Percentiles rank a stretch among this genome's conserved stretches.
Conservation (phyloP, 2,888 invertebrate species). For the Petrolisthes manimaculis region DNA sequence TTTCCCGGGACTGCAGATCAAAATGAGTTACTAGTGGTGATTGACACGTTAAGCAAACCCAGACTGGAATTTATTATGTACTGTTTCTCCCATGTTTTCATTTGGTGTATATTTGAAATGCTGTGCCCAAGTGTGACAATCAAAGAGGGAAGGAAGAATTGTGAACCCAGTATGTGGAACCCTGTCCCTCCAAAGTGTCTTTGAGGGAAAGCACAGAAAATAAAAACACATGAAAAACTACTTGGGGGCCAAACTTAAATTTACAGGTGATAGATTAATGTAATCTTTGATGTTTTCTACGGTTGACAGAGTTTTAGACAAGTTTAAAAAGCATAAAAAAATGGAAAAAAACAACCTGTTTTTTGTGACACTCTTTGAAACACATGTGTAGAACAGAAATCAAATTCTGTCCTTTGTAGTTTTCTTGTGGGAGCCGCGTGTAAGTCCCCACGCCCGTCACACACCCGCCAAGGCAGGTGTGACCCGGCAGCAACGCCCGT, state of each 20-base stretch:
- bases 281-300: constrained; percentile 58
- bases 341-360: background rate
- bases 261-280: constrained; percentile 55
- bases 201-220: constrained; percentile 37
- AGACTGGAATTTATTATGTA: constrained; percentile 9
- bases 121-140: constrained; percentile 54
- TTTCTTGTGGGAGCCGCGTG: constrained; percentile 1
- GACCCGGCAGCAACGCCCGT: constrained; percentile 36
- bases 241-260: constrained; percentile 55
- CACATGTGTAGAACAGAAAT: constrained; percentile 61
- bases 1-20: constrained; percentile 47
- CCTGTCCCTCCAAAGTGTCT: constrained; percentile 31
- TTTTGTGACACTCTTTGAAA: constrained; percentile 43
- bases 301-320: constrained; percentile 40
- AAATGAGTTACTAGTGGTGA: constrained; percentile 57
- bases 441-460: background rate
- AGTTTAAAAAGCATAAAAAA: constrained; percentile 35
- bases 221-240: constrained; percentile 52
- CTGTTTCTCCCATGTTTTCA: constrained; percentile 17
- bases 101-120: constrained; percentile 33
- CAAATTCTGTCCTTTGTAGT: constrained; percentile 53
- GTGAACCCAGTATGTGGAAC: constrained; percentile 20
- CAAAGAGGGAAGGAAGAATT: constrained; percentile 48
- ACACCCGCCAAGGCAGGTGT: constrained; percentile 13
- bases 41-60: constrained; percentile 38